Evolutionary conservation across 2,113 vertebrate species (phyloP).

Genomic region (Suricata suricatta): DNA sequence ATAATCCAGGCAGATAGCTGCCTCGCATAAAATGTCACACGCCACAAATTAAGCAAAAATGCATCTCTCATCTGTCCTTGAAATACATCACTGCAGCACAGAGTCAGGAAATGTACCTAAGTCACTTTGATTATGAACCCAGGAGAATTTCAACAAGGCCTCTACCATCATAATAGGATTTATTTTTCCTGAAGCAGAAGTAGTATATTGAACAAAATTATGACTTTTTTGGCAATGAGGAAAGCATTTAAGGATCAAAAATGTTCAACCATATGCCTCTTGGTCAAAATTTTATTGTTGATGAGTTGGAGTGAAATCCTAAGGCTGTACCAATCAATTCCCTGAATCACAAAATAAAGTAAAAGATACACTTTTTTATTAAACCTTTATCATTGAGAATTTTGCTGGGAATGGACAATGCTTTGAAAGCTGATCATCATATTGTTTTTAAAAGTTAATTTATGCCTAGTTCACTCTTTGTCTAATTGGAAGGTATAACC

Average conservation of each 20-base stretch:
- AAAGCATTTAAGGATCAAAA: conserved; percentile 26
- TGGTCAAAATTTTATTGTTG: conserved; percentile 4
- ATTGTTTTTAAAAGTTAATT: conserved; percentile 12
- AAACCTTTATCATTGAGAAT: conserved; percentile 34
- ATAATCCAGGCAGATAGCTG: background rate
- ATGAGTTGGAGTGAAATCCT: background rate
- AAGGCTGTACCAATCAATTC: background rate
- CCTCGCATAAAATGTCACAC: conserved; percentile 11
- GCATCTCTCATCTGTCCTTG: conserved; percentile 18
- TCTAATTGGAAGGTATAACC: background rate
- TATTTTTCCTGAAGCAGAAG: conserved; percentile 10
- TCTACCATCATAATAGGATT: conserved; percentile 13
- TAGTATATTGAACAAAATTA: conserved; percentile 26
- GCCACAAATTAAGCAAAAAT: conserved; percentile 47
- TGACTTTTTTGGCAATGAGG: background rate
- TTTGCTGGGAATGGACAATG: background rate
- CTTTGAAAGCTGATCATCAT: background rate
- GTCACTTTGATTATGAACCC: conserved; percentile 28
- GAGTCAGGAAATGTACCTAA: conserved; percentile 15
- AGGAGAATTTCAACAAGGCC: conserved; percentile 23
- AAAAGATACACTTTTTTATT: background rate
- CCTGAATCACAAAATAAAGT: conserved; percentile 38
- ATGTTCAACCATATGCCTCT: background rate
- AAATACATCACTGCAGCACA: conserved; percentile 2
- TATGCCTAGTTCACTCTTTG: background rate